Conservation (phyloP, 2,113 vertebrate species). For the Catharus fuscescens region DNA sequence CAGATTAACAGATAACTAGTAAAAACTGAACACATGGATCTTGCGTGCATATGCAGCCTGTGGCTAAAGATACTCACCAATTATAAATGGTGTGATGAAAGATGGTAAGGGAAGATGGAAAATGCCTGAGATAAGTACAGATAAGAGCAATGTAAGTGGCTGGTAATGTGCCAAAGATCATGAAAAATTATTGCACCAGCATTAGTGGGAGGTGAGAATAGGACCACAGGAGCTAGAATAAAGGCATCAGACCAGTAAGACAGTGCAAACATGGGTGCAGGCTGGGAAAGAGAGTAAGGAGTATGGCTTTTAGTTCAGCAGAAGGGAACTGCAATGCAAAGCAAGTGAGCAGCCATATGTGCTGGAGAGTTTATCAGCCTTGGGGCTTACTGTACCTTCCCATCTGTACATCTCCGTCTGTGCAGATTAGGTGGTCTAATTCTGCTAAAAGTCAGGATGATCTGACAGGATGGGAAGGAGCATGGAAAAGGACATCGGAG, state of each 20-base stretch:
- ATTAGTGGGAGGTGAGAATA: not conserved
- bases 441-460: not conserved
- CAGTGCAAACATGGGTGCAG: not conserved
- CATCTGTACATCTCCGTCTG: constrained; percentile 1
- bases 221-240: not conserved
- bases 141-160: not conserved
- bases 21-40: not conserved
- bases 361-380: not conserved
- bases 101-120: not conserved
- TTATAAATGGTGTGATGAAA: not conserved
- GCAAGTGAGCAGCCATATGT: not conserved
- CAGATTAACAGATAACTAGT: not conserved
- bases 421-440: not conserved
- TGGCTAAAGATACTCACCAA: not conserved
- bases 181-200: not conserved
- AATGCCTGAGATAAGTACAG: not conserved
- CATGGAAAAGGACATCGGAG: not conserved
- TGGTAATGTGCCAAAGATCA: not conserved
- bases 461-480: not conserved
- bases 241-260: not conserved
- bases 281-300: not conserved
- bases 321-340: not conserved
- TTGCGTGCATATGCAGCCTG: not conserved
- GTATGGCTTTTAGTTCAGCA: not conserved
- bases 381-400: not conserved